A percentile compares a stretch with the other conserved stretches of the same genome.
These are phyloP conservation scores for Onychomys arenicola DNA, from an alignment of 2,797 vertebrate species.

Conservation along the genomic window DNA sequence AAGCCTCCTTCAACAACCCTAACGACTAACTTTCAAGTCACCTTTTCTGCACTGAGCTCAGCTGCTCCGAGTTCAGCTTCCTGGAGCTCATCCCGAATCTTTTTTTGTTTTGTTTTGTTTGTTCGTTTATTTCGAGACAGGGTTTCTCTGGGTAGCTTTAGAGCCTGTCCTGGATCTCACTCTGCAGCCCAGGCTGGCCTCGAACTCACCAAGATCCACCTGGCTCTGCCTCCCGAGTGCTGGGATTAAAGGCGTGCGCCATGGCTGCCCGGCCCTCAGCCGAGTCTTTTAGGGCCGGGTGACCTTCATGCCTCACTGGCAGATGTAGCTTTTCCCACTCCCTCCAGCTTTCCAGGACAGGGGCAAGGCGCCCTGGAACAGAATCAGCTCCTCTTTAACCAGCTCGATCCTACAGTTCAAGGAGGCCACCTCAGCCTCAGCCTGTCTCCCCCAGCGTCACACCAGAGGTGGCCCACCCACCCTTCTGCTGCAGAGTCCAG, in stretches of 20 bases:
- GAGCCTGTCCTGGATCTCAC: too few species aligned
- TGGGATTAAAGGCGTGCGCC: too few species aligned
- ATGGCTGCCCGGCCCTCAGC: too few species aligned
- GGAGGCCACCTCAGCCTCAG: conserved; percentile 91
- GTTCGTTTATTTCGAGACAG: too few species aligned
- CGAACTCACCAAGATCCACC: too few species aligned
- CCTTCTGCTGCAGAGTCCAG: neutral
- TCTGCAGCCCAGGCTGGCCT: too few species aligned
- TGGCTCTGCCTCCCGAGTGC: too few species aligned
- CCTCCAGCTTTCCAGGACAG: neutral
- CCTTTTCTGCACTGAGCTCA: conserved; percentile 95
- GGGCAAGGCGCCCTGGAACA: too few species aligned
- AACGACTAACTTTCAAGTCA: conserved; percentile 90
- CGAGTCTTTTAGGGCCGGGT: neutral
- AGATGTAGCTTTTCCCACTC: neutral
- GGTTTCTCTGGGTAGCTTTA: too few species aligned
- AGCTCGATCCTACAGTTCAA: conserved; percentile 93
- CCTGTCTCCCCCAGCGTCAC: conserved; percentile 82
- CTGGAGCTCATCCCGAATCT: conserved; percentile 70
- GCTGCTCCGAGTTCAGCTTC: conserved; percentile 96
- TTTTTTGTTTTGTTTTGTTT: too few species aligned
- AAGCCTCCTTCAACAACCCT: conserved; percentile 91
- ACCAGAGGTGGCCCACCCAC: too few species aligned
- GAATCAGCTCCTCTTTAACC: conserved; percentile 92
- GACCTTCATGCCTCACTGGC: neutral